These are phyloP conservation scores for Lordiphosa mommai DNA, from an alignment of 1,140 invertebrate genomes.

Conservation along the genomic window DNA sequence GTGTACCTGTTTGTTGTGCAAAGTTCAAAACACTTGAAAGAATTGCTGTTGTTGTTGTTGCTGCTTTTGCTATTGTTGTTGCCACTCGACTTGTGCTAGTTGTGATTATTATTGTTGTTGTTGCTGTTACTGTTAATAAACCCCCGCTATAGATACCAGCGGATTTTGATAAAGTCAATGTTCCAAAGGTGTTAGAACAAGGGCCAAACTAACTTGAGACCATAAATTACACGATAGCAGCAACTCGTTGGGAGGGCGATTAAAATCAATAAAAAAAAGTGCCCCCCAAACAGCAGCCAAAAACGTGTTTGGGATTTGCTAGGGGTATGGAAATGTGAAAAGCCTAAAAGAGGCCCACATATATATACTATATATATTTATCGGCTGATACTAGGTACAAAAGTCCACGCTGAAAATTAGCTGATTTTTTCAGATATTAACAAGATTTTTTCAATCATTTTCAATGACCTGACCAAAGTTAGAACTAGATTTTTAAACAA, in stretches of 20 bases:
- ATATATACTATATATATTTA: no score
- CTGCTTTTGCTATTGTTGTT: constrained; percentile 40
- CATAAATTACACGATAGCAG: constrained; percentile 35
- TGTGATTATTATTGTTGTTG: constrained; percentile 30
- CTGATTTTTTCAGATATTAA: no score
- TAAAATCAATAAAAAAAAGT: constrained; percentile 65
- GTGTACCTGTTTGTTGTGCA: constrained; percentile 66
- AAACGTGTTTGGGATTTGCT: constrained; percentile 25
- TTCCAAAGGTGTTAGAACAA: constrained; percentile 52
- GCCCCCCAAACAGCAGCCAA: constrained; percentile 10
- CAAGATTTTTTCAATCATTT: no score
- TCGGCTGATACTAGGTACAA: no score
- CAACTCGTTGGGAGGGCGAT: constrained; percentile 34
- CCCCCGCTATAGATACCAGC: constrained; percentile 35
- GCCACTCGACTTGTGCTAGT: constrained; percentile 25
- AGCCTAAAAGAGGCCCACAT: no score
- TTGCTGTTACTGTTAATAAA: constrained; percentile 32
- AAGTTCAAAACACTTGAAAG: constrained; percentile 66
- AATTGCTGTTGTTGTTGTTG: constrained; percentile 13
- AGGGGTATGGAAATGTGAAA: neutral
- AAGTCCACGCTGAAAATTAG: no score
- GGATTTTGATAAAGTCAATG: constrained; percentile 57
- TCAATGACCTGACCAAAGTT: no score
- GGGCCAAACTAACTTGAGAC: constrained; percentile 22
- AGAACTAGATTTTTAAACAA: no score